Evolutionary conservation across 2,888 invertebrate genomes (phyloP), one percentile per base, ranked within the genome.

Genomic region (Diachrysia chrysitis): DNA sequence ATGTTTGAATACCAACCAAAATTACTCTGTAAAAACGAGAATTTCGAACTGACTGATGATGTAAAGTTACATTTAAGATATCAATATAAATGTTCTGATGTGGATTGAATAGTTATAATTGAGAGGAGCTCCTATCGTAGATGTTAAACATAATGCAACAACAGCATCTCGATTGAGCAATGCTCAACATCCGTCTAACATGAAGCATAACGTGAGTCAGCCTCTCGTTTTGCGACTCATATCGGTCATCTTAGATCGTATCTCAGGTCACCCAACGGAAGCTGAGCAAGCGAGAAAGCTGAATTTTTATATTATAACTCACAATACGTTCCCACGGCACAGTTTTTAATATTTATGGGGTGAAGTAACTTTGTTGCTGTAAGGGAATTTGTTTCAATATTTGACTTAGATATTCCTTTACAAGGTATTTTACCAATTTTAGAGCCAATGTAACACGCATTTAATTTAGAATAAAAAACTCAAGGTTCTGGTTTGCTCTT

Each of bases 241-340:
- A 92, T 92, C 93, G 81, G 79, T 78, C 89, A 93, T 93, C 93
- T 87, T 61, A 81, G 94, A 94, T 94, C 67, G 57, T 91, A 94
- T 94, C 94, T 72, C 76, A 83, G 83, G 85, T 85, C 90, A 84
- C 85, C 85, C 91, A 87, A 92, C 93, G 92, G 93, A 93, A 94
- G 94, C 94, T 81, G 84, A 84, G 76, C 79, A 74, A 86, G 89
- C 91, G 90, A 91, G 93, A 94, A 92, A 93, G 93, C 89, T 87
- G 84, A 79, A 92, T 94, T 93, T 94, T 93, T 93, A 89, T 87
- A 81, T 83, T 85, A 82, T 88, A 90, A 87, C 87, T 90, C 89
- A 89, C 87, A 66, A 51, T 63, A 60, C 66, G 84, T 94, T 94
- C 94, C 89, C 94, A 94, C 94, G 93, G 79, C 84, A 82, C 81